These are phyloP conservation scores for Sphaeridia pumilis DNA, from an alignment of 2,888 invertebrate species.

Conservation along the genomic window DNA sequence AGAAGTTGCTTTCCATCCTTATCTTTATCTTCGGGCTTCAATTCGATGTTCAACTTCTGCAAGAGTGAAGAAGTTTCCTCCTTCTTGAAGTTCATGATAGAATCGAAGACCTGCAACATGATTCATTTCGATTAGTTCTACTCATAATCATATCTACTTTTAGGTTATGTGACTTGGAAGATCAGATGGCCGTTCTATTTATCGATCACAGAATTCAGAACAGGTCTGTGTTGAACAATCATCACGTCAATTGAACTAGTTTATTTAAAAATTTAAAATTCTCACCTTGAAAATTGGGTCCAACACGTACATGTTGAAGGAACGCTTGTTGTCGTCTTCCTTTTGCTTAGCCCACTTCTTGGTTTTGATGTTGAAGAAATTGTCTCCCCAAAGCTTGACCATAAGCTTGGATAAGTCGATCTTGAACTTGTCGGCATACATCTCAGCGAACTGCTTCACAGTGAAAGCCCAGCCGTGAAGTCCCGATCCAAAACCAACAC, in stretches of 20 bases:
- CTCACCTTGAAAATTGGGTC: constrained; percentile 94
- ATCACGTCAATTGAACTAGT: constrained; percentile 28
- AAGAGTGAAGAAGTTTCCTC: constrained; percentile 80
- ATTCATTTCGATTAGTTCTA: background rate
- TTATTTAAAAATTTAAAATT: background rate
- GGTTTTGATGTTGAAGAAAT: constrained; percentile 92
- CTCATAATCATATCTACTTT: constrained; percentile 9
- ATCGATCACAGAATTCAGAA: constrained; percentile 31
- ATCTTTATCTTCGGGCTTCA: constrained; percentile 91
- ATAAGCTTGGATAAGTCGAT: constrained; percentile 93
- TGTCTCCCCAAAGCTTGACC: constrained; percentile 97
- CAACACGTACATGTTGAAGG: constrained; percentile 97
- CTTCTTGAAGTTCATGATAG: constrained; percentile 87
- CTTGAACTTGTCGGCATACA: constrained; percentile 99
- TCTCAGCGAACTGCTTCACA: constrained; percentile 97
- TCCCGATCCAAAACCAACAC: constrained; percentile 98
- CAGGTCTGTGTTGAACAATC: constrained; percentile 36
- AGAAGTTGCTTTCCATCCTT: constrained; percentile 91
- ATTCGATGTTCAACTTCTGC: constrained; percentile 77
- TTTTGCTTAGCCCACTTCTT: constrained; percentile 97
- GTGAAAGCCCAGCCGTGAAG: constrained; percentile 99
- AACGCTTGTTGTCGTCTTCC: constrained; percentile 83
- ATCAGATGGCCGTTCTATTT: constrained; percentile 36
- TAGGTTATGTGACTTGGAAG: background rate
- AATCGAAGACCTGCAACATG: constrained; percentile 51